Percentiles rank a stretch among this genome's conserved stretches.
phyloP scores from a whole-genome alignment of 2,113 vertebrate species.

The Dendrocopos noguchii region DNA sequence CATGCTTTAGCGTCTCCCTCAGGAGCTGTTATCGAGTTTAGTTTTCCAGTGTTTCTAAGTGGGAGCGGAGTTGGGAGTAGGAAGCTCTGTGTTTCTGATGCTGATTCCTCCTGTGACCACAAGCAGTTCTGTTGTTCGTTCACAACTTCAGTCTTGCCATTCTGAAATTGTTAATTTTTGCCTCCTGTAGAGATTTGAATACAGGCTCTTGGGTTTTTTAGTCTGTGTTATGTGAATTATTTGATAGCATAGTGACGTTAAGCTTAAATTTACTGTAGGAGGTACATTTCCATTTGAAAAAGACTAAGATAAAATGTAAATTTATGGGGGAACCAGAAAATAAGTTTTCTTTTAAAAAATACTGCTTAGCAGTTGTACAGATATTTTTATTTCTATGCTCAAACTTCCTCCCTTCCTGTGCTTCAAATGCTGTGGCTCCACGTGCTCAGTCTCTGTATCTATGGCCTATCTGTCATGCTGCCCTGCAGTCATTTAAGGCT shows the following conservation, averaged over 20 bases:
- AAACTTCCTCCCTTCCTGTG: background rate
- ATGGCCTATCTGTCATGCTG: background rate
- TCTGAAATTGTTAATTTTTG: background rate
- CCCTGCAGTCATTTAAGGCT: background rate
- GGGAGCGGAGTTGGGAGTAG: background rate
- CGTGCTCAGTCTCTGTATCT: background rate
- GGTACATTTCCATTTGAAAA: background rate
- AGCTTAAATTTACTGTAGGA: background rate
- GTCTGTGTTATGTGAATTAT: background rate
- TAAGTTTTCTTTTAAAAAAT: background rate
- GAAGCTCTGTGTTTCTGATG: background rate
- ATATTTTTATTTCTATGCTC: background rate
- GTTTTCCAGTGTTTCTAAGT: background rate
- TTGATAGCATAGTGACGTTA: background rate
- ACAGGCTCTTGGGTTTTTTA: background rate
- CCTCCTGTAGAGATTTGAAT: background rate
- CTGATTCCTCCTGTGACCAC: background rate
- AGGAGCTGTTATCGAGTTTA: accelerated
- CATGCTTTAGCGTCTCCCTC: too few relatives aligned
- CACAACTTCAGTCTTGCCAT: background rate
- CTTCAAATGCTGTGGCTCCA: background rate
- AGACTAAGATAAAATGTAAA: background rate
- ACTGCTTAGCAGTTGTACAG: background rate
- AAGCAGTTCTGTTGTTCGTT: background rate
- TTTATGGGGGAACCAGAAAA: background rate